Percentiles rank a stretch among this genome's conserved stretches.
These are phyloP conservation scores for Aselliscus stoliczkanus DNA, from an alignment of 2,797 vertebrate species.

Conservation along the genomic window DNA sequence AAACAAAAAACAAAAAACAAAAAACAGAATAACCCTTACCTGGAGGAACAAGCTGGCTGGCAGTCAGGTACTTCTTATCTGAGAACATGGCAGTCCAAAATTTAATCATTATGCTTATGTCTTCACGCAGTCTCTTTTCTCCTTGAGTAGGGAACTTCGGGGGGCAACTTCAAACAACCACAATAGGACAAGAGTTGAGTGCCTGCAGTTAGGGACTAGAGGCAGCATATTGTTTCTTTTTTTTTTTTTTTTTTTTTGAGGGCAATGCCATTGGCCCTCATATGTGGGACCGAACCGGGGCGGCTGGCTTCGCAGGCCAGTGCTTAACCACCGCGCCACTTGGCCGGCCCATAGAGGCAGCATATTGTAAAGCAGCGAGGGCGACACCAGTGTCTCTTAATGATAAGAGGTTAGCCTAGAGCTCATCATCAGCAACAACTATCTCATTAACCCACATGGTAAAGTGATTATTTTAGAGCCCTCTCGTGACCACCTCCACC, in stretches of 20 bases:
- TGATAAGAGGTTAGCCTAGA: background rate
- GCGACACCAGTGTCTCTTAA: background rate
- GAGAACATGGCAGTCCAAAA: constrained; percentile 99
- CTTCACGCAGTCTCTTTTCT: constrained; percentile 94
- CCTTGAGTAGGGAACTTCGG: constrained; percentile 96
- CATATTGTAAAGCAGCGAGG: background rate
- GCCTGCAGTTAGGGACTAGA: background rate
- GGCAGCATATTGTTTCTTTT: background rate
- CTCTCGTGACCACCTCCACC: accelerated
- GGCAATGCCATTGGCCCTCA: too few relatives aligned
- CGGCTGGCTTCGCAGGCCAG: too few relatives aligned
- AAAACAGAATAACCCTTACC: constrained; percentile 87
- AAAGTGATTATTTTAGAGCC: background rate
- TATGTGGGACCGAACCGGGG: too few relatives aligned
- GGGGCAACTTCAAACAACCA: constrained; percentile 83
- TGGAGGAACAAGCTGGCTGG: constrained; percentile 93
- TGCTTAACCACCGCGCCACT: too few relatives aligned
- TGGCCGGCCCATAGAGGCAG: too few relatives aligned
- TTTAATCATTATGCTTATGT: constrained; percentile 94
- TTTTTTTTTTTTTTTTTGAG: too few relatives aligned
- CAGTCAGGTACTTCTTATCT: constrained; percentile 97
- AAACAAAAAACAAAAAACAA: too few relatives aligned
- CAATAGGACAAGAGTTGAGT: background rate
- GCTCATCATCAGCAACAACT: background rate
- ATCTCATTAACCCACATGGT: background rate